Evolutionary conservation across 2,888 invertebrate genomes (phyloP), one percentile per base, ranked within the genome.

Genomic region (Trilocha varians): DNA sequence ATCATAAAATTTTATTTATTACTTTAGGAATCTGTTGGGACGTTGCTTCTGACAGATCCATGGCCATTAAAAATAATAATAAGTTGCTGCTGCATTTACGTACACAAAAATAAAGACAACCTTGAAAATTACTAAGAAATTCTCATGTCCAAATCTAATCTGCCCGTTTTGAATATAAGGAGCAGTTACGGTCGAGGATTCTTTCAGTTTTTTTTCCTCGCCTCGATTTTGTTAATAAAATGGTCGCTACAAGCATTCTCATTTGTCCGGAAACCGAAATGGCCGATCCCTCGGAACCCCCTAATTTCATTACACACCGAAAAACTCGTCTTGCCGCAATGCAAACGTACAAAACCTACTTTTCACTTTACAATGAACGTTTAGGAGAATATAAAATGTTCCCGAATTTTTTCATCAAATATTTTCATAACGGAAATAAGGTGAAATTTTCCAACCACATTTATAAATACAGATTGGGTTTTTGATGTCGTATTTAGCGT

Each of bases 241-340:
- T 38, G 43, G 18, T 37, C 15, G 36, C 43, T 32, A 35, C 38
- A 32, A 38, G 44, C 40, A 47, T 36, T 48, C 51, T 49, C 53
- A 54, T 61, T 59, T 53, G 49, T 55, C 46, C 46, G 36, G 39
- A 48, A 42, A 49, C 50, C 49, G 46, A 51, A 53, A 55, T 44
- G 48, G 51, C 44, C 39, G 16, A 42, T 42, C 42, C 38, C 38
- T 38, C 38, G 34, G 38, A 35, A 38, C 34, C 38, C 38, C 34
- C 34, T 38, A 35, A 42, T 42, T 42, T 42, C 42, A 42, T 42
- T 42, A 42, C 34, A 42, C 18, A 42, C 42, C 38, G 38, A 42
- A 38, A 42, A 11, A 16, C 34, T 13, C 16, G 34, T 32, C 25
- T 42, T 42, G 17, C 34, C 17, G 39, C 17, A 17, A 18, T 16